These are phyloP conservation scores for Caprella mutica DNA, from an alignment of 2,888 invertebrate genomes.

Conservation along the genomic window DNA sequence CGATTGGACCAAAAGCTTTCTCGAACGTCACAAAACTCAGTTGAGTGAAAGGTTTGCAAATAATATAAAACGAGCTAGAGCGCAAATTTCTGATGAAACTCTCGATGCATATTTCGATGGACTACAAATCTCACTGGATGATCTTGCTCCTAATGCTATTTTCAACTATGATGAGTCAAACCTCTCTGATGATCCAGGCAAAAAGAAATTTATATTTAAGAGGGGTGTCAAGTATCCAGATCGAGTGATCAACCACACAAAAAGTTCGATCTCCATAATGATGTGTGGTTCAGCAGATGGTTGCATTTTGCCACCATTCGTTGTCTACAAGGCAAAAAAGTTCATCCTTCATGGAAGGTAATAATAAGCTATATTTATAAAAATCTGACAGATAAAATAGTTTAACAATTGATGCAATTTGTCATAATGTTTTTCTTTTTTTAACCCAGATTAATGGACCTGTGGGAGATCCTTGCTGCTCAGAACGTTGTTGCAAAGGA, in stretches of 20 bases:
- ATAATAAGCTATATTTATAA: background rate
- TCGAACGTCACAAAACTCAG: background rate
- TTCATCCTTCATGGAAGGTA: background rate
- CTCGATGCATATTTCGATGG: background rate
- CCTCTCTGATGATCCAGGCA: background rate
- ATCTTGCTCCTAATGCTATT: background rate
- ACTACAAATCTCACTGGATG: background rate
- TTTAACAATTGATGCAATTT: background rate
- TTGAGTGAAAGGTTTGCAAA: background rate
- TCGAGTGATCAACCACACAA: background rate
- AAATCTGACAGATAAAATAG: too few species aligned
- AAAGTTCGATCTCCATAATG: background rate
- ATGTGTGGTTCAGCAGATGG: constrained; percentile 7
- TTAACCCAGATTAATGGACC: background rate
- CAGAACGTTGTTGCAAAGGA: background rate
- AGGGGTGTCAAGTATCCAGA: background rate
- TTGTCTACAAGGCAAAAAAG: background rate
- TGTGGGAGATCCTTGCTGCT: background rate
- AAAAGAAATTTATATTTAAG: background rate
- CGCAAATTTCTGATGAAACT: background rate
- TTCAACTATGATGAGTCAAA: constrained; percentile 4
- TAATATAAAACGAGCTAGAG: background rate
- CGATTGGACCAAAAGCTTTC: background rate
- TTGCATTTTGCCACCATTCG: background rate
- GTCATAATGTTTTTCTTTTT: background rate